Evolutionary conservation across 2,113 vertebrate species (phyloP), one percentile per base, ranked within the genome.

Genomic region (Elachura formosa): DNA sequence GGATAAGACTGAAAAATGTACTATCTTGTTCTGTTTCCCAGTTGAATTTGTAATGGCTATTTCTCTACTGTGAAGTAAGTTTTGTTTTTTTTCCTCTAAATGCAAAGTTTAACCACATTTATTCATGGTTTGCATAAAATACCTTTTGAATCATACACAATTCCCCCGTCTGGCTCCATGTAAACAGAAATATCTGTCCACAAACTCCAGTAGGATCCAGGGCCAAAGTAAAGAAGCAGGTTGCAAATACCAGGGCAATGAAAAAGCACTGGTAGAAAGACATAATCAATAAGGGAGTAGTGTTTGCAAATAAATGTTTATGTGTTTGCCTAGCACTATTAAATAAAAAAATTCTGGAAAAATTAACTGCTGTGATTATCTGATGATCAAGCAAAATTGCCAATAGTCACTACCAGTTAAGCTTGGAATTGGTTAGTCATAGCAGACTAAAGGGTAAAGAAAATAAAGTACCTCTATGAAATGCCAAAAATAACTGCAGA

Each of bases 401-500:
- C 87, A 84, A 64, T 91, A 84, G 93, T 91, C 90, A 86, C 90
- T 90, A 96, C 88, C 64, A 83, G 83, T 86, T 86, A 94, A 88
- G 56, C 56, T 88, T 1, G 79, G 95, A 96, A 96, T 93, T 94
- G 69, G 91, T 97, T 94, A 97, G 89, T 96, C 95, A 96, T 81
- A 94, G 82, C 75, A 86, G 93, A 52, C 87, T 81, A 80, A 88
- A 88, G 87, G 75, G 59, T 76, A 48, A 91, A 94, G 90, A 89
- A 83, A 94, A 88, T 90, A 56, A 89, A 94, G 68, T 64, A 90
- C 90, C 40, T 58, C 75, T 80, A 80, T 22, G 64, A 90, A 92
- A 95, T 78, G 93, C 94, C 96, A 95, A 94, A 96, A 96, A 88
- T 95, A 96, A 96, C 95, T 94, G 78, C 72, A 91, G 95, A 92